Evolutionary conservation across 2,797 vertebrate genomes (phyloP).

Genomic region (Rhyacichthys aspro): DNA sequence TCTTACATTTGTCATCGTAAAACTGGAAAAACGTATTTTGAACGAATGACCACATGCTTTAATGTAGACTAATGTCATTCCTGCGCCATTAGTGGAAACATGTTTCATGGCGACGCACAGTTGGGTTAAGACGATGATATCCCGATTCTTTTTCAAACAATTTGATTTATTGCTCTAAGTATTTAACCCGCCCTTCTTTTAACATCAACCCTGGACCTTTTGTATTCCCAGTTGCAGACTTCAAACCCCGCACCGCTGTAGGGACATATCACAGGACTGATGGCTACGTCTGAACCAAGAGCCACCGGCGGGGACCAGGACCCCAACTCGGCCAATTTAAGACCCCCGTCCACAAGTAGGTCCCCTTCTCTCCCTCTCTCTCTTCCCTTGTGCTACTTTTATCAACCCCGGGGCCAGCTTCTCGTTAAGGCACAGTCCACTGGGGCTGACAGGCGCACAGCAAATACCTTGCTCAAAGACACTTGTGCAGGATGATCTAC

Average conservation of each 20-base stretch:
- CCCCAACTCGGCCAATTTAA: slow-evolving; percentile 89
- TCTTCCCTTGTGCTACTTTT: background rate
- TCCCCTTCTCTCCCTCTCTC: slow-evolving; percentile 48
- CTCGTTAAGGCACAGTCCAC: slow-evolving; percentile 15
- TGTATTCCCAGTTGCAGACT: slow-evolving; percentile 54
- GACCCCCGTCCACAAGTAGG: slow-evolving; percentile 92
- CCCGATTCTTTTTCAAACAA: background rate
- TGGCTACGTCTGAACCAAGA: slow-evolving; percentile 92
- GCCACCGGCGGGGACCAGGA: slow-evolving; percentile 88
- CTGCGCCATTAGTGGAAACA: slow-evolving; percentile 49
- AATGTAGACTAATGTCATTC: slow-evolving; percentile 13
- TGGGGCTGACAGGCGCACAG: background rate
- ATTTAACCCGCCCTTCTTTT: background rate
- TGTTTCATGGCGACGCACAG: slow-evolving; percentile 9
- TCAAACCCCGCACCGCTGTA: slow-evolving; percentile 38
- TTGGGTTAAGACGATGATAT: slow-evolving; percentile 2
- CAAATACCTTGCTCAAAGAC: slow-evolving; percentile 66
- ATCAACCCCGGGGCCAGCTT: slow-evolving; percentile 20
- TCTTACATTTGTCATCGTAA: too few relatives aligned
- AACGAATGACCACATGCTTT: background rate
- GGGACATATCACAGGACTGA: slow-evolving; percentile 73
- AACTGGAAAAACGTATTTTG: background rate
- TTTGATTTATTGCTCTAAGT: slow-evolving; percentile 5
- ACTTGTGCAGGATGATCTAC: slow-evolving; percentile 29
- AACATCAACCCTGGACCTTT: slow-evolving; percentile 54